Evolutionary conservation across 2,113 vertebrate species (phyloP).

Genomic region (Puma concolor): DNA sequence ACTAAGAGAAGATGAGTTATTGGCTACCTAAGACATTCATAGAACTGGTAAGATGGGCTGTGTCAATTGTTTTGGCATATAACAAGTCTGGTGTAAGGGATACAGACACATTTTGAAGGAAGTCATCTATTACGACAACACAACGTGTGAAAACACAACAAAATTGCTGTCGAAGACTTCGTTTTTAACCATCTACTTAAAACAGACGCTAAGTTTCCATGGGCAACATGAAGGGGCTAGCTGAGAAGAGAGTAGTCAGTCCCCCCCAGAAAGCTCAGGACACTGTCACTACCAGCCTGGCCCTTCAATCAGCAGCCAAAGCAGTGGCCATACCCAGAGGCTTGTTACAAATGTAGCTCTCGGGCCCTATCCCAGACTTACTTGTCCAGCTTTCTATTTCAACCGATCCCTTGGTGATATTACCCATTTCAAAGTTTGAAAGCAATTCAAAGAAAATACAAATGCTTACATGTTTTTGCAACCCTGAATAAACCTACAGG

Average conservation of each 20-base stretch:
- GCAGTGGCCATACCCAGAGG: background rate
- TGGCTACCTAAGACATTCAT: background rate
- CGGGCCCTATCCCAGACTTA: background rate
- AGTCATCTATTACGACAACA: background rate
- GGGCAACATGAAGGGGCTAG: accelerated
- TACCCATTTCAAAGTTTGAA: background rate
- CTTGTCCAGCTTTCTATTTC: background rate
- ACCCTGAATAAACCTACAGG: background rate
- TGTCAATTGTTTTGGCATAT: background rate
- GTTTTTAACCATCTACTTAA: constrained; percentile 10
- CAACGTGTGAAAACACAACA: background rate
- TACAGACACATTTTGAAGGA: background rate
- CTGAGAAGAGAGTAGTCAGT: background rate
- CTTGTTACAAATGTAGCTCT: background rate
- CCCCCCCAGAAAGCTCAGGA: background rate
- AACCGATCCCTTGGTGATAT: background rate
- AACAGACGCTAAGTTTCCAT: background rate
- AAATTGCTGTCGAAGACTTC: background rate
- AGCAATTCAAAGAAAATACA: background rate
- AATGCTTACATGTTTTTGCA: background rate
- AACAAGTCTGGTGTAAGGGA: background rate
- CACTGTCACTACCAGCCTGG: background rate
- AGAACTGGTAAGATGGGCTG: background rate
- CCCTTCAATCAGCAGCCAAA: background rate
- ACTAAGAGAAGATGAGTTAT: background rate